Conservation (phyloP, 2,888 invertebrate species). For the Halocaridina rubra region DNA sequence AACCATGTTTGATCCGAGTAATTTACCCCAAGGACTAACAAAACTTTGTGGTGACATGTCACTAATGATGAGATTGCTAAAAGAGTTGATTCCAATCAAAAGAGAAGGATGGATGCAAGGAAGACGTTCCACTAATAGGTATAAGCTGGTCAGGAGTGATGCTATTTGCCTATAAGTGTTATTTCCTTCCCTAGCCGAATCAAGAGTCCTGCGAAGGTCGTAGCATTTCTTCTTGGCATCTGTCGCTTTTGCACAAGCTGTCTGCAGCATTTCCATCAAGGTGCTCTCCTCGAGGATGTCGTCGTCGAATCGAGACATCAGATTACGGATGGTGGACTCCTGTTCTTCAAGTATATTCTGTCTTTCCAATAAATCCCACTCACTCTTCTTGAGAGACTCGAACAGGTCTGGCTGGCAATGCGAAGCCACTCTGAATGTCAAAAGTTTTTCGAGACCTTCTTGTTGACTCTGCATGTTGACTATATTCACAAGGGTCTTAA, state of each 20-base stretch:
- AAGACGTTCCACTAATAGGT: conserved; percentile 42
- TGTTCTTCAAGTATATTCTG: conserved; percentile 34
- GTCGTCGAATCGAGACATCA: conserved; percentile 55
- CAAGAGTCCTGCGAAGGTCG: conserved; percentile 34
- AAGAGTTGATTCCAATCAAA: conserved; percentile 31
- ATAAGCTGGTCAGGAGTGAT: conserved; percentile 37
- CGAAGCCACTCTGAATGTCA: conserved; percentile 19
- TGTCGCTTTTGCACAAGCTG: conserved; percentile 30
- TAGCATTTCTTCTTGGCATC: conserved; percentile 40
- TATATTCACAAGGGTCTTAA: conserved; percentile 25
- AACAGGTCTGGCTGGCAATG: conserved; percentile 37
- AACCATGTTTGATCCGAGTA: conserved; percentile 48
- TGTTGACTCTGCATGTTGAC: conserved; percentile 49
- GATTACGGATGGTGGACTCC: conserved; percentile 31
- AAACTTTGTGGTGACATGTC: conserved; percentile 34
- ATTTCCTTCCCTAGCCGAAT: conserved; percentile 19
- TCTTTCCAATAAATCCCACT: conserved; percentile 48
- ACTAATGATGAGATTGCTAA: conserved; percentile 23
- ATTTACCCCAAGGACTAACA: conserved; percentile 40
- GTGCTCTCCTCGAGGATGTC: conserved; percentile 49
- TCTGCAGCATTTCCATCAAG: conserved; percentile 44
- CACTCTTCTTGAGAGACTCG: conserved; percentile 32
- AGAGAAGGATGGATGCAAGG: conserved; percentile 18
- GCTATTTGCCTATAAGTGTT: conserved; percentile 40
- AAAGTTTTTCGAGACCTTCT: conserved; percentile 39